Conservation (phyloP, 1,140 invertebrate genomes). For the Pomacea maculata region DNA sequence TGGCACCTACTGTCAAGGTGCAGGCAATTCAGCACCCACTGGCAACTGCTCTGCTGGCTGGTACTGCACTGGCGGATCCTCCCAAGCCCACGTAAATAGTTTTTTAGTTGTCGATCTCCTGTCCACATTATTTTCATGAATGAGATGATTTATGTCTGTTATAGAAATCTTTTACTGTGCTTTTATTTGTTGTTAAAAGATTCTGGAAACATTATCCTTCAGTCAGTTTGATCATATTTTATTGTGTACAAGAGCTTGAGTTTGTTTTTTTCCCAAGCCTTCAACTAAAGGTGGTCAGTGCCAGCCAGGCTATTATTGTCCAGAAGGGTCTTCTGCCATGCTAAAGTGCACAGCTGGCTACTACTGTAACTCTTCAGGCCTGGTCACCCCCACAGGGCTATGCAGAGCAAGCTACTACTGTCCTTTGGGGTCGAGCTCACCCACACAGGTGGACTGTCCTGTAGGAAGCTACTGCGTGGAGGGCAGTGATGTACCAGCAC, state of each 20-base stretch:
- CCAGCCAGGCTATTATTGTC: constrained; percentile 55
- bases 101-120: background rate
- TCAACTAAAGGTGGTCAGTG: constrained; percentile 54
- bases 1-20: constrained; percentile 58
- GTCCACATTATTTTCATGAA: background rate
- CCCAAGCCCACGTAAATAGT: constrained; percentile 41
- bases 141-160: background rate
- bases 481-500: constrained; percentile 50
- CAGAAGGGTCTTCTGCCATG: constrained; percentile 46
- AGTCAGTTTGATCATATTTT: background rate
- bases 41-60: constrained; percentile 56
- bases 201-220: background rate
- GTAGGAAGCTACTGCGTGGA: constrained; percentile 56
- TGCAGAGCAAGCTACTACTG: constrained; percentile 60
- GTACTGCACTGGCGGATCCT: constrained; percentile 59
- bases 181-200: background rate
- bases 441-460: constrained; percentile 46
- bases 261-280: constrained; percentile 30
- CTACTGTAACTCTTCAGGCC: constrained; percentile 53
- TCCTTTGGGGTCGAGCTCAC: constrained; percentile 45
- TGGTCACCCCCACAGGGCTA: constrained; percentile 41
- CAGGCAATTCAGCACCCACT: constrained; percentile 53
- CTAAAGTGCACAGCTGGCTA: constrained; percentile 54
- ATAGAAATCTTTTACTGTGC: background rate
- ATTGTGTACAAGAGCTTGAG: background rate